A percentile compares a stretch with the other conserved stretches of the same genome.
Evolutionary conservation across 2,113 vertebrate species (phyloP).

Genomic region (Oryzias woworae): DNA sequence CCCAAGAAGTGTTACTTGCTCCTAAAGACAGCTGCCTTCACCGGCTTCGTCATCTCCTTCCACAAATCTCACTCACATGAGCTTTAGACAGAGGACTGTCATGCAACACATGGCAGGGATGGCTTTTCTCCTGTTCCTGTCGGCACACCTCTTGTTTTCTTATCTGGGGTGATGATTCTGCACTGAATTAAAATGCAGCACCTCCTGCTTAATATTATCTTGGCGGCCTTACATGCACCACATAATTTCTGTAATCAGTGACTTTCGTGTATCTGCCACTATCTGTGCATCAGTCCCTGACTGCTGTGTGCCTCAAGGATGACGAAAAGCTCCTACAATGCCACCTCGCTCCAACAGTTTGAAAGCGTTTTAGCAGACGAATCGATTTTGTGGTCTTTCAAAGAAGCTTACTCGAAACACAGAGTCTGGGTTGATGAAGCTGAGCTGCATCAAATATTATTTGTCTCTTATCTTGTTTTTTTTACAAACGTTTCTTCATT

Average conservation of each 20-base stretch:
- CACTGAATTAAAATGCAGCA: constrained; percentile 40
- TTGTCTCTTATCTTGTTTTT: neutral
- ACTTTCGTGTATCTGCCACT: constrained; percentile 58
- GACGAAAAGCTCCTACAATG: constrained; percentile 37
- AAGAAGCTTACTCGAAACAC: neutral
- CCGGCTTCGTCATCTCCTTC: constrained; percentile 10
- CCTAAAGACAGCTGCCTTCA: constrained; percentile 27
- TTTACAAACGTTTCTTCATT: constrained; percentile 14
- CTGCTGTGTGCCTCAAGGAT: constrained; percentile 34
- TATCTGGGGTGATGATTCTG: constrained; percentile 33
- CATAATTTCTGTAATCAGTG: constrained; percentile 51
- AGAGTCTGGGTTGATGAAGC: constrained; percentile 9
- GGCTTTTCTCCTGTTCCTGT: constrained; percentile 40
- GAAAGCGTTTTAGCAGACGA: constrained; percentile 20
- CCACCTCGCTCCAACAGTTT: constrained; percentile 9
- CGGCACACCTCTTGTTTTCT: constrained; percentile 32
- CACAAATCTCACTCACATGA: neutral
- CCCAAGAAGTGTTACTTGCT: constrained; percentile 40
- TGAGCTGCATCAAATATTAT: constrained; percentile 7
- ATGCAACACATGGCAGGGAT: constrained; percentile 30
- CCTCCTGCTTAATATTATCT: constrained; percentile 44
- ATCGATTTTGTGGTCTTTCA: constrained; percentile 26
- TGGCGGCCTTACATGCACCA: constrained; percentile 1
- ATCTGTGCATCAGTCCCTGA: constrained; percentile 46
- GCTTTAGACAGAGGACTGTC: constrained; percentile 14